A percentile compares a stretch with the other conserved stretches of the same genome.
Conservation (phyloP, 1,140 invertebrate species). For the Heliconius hewitsoni region DNA sequence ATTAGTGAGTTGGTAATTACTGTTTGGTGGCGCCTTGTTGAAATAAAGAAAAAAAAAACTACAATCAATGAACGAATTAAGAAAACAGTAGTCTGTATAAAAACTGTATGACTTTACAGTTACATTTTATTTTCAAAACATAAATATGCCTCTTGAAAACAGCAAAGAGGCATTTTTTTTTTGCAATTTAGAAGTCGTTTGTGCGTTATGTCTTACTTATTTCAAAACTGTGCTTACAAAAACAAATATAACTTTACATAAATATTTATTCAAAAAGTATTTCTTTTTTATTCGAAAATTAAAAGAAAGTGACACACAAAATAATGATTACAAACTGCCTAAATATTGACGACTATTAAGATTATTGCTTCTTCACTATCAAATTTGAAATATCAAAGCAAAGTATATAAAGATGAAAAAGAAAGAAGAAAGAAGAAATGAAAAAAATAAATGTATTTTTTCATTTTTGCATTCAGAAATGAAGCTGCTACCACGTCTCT, state of each 20-base stretch:
- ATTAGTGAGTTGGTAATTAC: background rate
- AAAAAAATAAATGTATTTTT: background rate
- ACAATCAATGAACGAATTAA: background rate
- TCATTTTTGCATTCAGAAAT: background rate
- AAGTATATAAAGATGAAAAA: too few relatives aligned
- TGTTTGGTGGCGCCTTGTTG: background rate
- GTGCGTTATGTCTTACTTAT: background rate
- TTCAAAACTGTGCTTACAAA: background rate
- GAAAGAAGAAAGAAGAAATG: too few relatives aligned
- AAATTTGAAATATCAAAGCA: background rate
- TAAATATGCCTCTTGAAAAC: background rate
- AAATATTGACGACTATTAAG: too few relatives aligned
- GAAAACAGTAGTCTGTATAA: background rate
- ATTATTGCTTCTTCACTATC: background rate
- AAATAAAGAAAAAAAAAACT: background rate
- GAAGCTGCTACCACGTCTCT: background rate
- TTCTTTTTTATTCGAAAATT: background rate
- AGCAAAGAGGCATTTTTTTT: background rate
- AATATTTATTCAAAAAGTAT: background rate
- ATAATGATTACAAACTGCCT: background rate
- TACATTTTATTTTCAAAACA: background rate
- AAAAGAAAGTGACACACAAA: background rate
- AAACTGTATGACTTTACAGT: background rate
- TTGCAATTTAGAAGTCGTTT: background rate
- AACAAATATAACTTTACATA: background rate